Evolutionary conservation across 2,888 invertebrate genomes (phyloP).

Genomic region (Dolichomitus sp.): DNA sequence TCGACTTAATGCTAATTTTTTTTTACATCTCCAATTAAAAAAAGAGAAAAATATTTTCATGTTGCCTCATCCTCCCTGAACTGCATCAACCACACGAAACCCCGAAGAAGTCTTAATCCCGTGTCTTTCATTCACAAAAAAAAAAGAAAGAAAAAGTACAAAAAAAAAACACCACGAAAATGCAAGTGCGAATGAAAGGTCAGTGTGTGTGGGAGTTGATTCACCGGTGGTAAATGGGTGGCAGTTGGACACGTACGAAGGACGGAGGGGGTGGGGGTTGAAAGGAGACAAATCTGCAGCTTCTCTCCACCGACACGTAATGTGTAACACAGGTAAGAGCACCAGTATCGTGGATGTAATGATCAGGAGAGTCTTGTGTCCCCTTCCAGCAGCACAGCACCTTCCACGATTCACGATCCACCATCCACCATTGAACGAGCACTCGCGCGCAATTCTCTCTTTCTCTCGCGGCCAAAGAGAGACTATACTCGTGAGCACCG

Average conservation of each 20-base stretch:
- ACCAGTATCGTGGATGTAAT: conserved; percentile 77
- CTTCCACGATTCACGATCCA: conserved; percentile 64
- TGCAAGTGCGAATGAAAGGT: not conserved
- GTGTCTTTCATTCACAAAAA: not conserved
- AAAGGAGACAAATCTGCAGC: not conserved
- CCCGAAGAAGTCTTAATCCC: not conserved
- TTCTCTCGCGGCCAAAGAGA: conserved; percentile 31
- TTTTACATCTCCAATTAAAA: not conserved
- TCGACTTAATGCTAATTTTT: too few relatives aligned
- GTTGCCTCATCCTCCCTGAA: not conserved
- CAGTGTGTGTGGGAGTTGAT: not conserved
- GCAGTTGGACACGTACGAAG: too few relatives aligned
- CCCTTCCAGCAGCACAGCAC: conserved; percentile 76
- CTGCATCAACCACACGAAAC: not conserved
- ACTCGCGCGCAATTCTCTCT: conserved; percentile 43
- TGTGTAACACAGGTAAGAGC: conserved; percentile 38
- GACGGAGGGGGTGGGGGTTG: too few relatives aligned
- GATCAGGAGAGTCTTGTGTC: conserved; percentile 79
- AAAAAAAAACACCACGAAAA: not conserved
- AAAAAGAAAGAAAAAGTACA: not conserved
- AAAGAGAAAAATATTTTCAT: not conserved
- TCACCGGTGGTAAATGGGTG: conserved; percentile 2
- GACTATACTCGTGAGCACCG: not conserved
- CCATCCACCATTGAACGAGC: conserved; percentile 55
- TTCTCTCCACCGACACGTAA: not conserved